Percentiles rank a stretch among this genome's conserved stretches.
Conservation (phyloP, 2,113 vertebrate genomes). For the Plotosus lineatus region DNA sequence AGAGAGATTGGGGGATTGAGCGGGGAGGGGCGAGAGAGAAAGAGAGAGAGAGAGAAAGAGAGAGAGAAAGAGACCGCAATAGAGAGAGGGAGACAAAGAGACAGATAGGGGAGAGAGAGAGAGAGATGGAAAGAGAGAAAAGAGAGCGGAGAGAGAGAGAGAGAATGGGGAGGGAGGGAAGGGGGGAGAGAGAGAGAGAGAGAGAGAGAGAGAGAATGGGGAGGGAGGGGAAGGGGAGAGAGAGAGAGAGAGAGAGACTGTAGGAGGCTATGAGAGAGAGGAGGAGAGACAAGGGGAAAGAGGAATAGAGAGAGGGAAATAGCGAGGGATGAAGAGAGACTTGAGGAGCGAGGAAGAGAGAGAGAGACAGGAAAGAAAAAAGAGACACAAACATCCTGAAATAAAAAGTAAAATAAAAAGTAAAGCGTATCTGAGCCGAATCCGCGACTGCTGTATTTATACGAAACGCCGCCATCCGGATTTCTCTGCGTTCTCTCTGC, state of each 20-base stretch:
- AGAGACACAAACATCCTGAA: not conserved
- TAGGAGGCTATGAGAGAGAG: too few relatives aligned
- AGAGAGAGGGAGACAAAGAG: not conserved
- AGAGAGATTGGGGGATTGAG: too few relatives aligned
- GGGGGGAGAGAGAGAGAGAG: too few relatives aligned
- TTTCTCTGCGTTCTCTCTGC: slow-evolving; percentile 10
- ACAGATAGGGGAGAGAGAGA: not conserved
- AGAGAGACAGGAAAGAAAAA: not conserved
- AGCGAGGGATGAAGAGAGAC: not conserved
- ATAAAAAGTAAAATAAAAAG: not conserved
- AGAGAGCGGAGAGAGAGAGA: not conserved
- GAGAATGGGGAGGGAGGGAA: not conserved
- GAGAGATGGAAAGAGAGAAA: not conserved
- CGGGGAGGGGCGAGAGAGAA: too few relatives aligned
- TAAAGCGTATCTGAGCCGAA: slow-evolving; percentile 23
- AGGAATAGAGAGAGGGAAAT: slow-evolving; percentile 52
- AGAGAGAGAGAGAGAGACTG: too few relatives aligned
- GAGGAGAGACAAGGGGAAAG: too few relatives aligned
- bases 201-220: too few relatives aligned
- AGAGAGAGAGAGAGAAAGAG: slow-evolving; percentile 6
- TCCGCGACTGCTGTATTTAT: not conserved
- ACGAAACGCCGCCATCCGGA: not conserved
- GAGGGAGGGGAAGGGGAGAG: slow-evolving; percentile 7
- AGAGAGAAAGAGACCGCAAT: not conserved
- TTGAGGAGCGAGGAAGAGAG: not conserved